Base-by-base conservation (phyloP, 2,888 invertebrate species). In the Drosophila nr. fundita region DNA sequence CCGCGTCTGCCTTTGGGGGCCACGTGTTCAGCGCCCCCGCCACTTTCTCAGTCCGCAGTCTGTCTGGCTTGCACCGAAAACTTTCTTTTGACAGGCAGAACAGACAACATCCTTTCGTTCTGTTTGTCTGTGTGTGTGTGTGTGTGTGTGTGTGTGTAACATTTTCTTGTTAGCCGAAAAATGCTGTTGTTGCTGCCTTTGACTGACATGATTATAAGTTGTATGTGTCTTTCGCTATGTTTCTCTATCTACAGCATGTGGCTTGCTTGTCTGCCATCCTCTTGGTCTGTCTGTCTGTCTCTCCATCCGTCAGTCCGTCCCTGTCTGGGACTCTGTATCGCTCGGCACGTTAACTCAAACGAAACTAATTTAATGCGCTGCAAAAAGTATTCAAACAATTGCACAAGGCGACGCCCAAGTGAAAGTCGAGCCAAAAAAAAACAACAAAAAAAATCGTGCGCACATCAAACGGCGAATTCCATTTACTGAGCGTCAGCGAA, bases 201-300 rank as follows among this genome's bases (percentile, higher is more conserved):
- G 89, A 84, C 89, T 87, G 90, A 85, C 87, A 89, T 90, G 89
- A 89, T 90, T 89, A 85, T 89, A 90, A 89, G 85, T 89, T 90
- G 78, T 78, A 71, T 78, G 61, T 78, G 67, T 78, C 79, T 70
- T 70, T 64, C 40, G 30, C 45, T 40, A 48, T 63, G 34, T 68
- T 40, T 38, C 50, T 76, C 11, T n/a, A 13, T 83, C 68, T 65
- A 34, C 62, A 73, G 76, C 57, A 67, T 78, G 61, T 60, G 49
- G 45, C 62, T 40, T 30, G 57, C 29, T 72, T 57, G 50, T 63
- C 59, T 61, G 45, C 53, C 53, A 5, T 45, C 32, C 45, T 42
- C 48, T 63, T 30, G 57, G 58, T 62, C 53, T 45, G 48, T 63
- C 55, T 45, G 48, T 63, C 42, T 62, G 63, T 59, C 55, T 50